A percentile compares a stretch with the other conserved stretches of the same genome.
These are phyloP conservation scores for Sternotherus odoratus DNA, from an alignment of 2,797 vertebrate species.

Conservation along the genomic window DNA sequence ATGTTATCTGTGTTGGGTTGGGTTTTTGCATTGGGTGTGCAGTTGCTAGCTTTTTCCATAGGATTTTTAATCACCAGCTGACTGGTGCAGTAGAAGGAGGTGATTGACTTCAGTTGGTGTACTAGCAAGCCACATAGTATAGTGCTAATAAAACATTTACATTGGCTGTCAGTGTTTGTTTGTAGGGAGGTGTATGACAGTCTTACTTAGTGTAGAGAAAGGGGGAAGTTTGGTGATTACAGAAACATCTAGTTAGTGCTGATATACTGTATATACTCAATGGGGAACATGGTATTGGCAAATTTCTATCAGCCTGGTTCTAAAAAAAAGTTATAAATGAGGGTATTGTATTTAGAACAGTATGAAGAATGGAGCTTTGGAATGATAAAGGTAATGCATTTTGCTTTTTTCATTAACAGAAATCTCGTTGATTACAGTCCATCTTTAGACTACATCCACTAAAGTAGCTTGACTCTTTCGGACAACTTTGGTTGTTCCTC, in stretches of 20 bases:
- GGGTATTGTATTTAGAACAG: neutral
- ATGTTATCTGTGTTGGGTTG: neutral
- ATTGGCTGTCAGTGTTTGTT: neutral
- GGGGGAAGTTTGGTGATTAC: neutral
- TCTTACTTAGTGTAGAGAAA: neutral
- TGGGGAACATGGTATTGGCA: fast-evolving
- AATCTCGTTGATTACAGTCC: fast-evolving
- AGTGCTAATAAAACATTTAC: slow-evolving; percentile 44
- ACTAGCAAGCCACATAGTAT: neutral
- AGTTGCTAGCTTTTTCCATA: slow-evolving; percentile 30
- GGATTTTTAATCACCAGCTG: slow-evolving; percentile 8
- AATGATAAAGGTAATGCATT: neutral
- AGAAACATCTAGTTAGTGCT: neutral
- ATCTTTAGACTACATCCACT: neutral
- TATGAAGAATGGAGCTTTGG: neutral
- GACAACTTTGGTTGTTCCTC: neutral
- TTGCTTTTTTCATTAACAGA: neutral
- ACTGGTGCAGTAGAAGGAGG: slow-evolving; percentile 26
- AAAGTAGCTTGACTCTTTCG: neutral
- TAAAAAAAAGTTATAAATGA: neutral
- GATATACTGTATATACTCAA: neutral
- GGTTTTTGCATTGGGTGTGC: neutral
- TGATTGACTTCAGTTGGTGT: slow-evolving; percentile 32
- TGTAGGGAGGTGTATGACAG: neutral
- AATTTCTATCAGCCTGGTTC: neutral